Evolutionary conservation across 2,797 vertebrate genomes (phyloP), one percentile per base, ranked within the genome.

Genomic region (Alca torda): DNA sequence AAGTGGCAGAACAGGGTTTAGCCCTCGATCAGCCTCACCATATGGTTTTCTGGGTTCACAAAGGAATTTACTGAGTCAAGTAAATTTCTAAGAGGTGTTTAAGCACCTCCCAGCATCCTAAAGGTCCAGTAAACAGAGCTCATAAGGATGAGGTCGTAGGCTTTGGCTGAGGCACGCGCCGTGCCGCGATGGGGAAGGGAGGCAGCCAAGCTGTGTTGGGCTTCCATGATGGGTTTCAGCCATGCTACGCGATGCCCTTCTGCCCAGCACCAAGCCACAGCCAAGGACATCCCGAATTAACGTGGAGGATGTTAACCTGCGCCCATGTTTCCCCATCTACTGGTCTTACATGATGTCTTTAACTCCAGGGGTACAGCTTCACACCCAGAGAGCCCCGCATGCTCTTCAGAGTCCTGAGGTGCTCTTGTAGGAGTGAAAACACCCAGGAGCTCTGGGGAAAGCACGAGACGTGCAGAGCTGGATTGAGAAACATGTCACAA

Each of bases 161-260:
- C 33, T 82, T 25, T 67, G 87, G 30, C 78, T 69, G 56, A 89
- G 75, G 70, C 74, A 41, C 0, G 1, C 0, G 1, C 53, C 2
- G 0, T 45, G 48, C 39, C 2, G 1, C 0, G 0, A 19, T 4
- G 10, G 17, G 26, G n/a, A 13, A 1, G 19, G 48, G 53, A 76
- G 78, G 54, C 39, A 35, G 67, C 54, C 54, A 53, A 15, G 43
- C 9, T 1, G 1, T 14, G 46, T 0, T 65, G 50, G 41, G 37
- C 45, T 96, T 64, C 72, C 57, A 4, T 13, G 9, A 21, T 1
- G 31, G 11, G 19, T 24, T 87, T 59, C 69, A 75, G 53, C 54
- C 37, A 1, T 4, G 54, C 65, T 41, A 9, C 4, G 1, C 43
- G 23, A 10, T 28, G 17, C 24, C 63, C 45, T 80, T 37, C 82